Evolutionary conservation across 2,888 invertebrate genomes (phyloP), one percentile per base, ranked within the genome.

Genomic region (Criorhina ranunculi): DNA sequence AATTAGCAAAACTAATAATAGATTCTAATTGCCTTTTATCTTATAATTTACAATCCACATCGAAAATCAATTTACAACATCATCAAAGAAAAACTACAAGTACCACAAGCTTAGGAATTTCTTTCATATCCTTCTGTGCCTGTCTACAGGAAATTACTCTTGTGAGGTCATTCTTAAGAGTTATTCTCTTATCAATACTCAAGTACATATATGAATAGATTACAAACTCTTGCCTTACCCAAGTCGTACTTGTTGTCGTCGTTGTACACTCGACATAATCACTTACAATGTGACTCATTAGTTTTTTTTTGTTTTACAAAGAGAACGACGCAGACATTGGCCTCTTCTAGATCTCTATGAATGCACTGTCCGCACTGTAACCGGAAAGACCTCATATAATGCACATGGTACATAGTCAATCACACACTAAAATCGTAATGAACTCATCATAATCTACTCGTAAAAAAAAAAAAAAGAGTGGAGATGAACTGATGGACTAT

Each of bases 311-410:
- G 8, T 12, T 59, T 59, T 40, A 37, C 5, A 42, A 24, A 42
- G 11, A 29, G n/a, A 8, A 19, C 46, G 17, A 40, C 12, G 24
- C 24, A 19, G n/a, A 33, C 33, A 11, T 44, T 19, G 4, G 12
- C 37, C 70, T 29, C 59, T 37, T 29, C 24, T 37, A 40, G 35
- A 64, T 44, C 55, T 62, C 62, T 55, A 55, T 55, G 40, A 33
- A 44, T 53, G 42, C 29, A 60, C 29, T 57, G 19, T 59, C 24
- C 31, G 11, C 57, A 55, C 31, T 57, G 33, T 31, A 64, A 79
- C 79, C 79, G 79, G 79, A 79, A 79, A 78, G 62, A 62, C 46
- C 62, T 62, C 78, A 78, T 77, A 69, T 62, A 62, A 66, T 44
- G 12, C 29, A 64, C 57, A 59, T 66, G 19, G 44, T 44, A 77